A percentile compares a stretch with the other conserved stretches of the same genome.
Conservation (phyloP, 2,113 vertebrate genomes). For the Hymenochirus boettgeri region DNA sequence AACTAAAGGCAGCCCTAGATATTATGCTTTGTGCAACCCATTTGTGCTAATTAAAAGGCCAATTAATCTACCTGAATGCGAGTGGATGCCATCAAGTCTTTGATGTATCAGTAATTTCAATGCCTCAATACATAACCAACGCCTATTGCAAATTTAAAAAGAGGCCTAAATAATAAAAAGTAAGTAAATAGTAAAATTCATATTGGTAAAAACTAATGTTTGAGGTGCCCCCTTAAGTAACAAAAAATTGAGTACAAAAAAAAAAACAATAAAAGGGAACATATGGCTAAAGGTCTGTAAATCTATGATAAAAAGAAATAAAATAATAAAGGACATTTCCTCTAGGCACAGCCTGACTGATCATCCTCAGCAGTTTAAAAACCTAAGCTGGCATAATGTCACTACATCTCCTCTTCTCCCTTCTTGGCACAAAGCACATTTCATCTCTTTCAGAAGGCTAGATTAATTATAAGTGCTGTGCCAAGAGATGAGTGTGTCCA, state of each 20-base stretch:
- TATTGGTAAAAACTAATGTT: conserved; percentile 9
- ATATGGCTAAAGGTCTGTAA: conserved; percentile 79
- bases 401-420: conserved; percentile 2
- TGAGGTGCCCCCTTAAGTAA: conserved; percentile 1
- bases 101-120: too few relatives aligned
- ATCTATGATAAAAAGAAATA: conserved; percentile 84
- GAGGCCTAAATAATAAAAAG: background rate
- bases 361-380: conserved; percentile 10
- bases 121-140: too few relatives aligned
- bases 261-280: conserved; percentile 72
- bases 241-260: conserved; percentile 59
- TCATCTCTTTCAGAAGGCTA: conserved; percentile 20
- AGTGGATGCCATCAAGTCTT: too few relatives aligned
- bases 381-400: background rate
- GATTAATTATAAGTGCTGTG: conserved; percentile 31
- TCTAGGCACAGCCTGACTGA: conserved; percentile 48
- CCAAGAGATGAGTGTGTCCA: background rate
- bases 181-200: background rate
- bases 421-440: conserved; percentile 11
- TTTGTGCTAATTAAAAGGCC: too few relatives aligned
- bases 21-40: too few relatives aligned
- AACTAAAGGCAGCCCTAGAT: too few relatives aligned
- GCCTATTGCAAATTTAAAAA: too few relatives aligned
- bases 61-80: too few relatives aligned
- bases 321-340: conserved; percentile 76